Evolutionary conservation across 2,888 invertebrate genomes (phyloP).

Genomic region (Xylophagus ater): DNA sequence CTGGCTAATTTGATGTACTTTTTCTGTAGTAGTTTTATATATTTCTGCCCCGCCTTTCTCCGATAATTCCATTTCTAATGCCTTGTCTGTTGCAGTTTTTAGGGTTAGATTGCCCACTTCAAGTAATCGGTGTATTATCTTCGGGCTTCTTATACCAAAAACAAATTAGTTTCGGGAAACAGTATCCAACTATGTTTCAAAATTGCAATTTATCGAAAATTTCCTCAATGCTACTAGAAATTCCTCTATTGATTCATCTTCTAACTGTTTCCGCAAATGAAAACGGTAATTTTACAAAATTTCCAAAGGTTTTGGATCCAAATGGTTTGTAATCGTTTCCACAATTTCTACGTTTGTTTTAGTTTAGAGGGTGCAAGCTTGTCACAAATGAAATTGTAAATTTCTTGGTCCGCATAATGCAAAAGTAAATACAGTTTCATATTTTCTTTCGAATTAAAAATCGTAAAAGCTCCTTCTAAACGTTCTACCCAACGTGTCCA

Average conservation of each 20-base stretch:
- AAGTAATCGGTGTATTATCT: constrained; percentile 22
- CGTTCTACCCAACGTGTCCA: too few relatives aligned
- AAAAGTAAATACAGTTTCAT: too few relatives aligned
- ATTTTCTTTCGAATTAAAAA: too few relatives aligned
- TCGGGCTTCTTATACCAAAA: constrained; percentile 20
- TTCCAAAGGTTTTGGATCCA: constrained; percentile 20
- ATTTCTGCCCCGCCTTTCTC: constrained; percentile 21
- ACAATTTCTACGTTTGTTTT: constrained; percentile 1
- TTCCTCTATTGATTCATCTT: constrained; percentile 20
- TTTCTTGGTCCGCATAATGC: too few relatives aligned
- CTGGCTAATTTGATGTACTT: too few relatives aligned
- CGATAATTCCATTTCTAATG: constrained; percentile 21
- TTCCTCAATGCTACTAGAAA: constrained; percentile 20
- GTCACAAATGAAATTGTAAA: too few relatives aligned
- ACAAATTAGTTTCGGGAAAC: constrained; percentile 24
- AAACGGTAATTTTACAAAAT: constrained; percentile 23
- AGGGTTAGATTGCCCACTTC: constrained; percentile 20
- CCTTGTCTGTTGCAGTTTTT: constrained; percentile 20
- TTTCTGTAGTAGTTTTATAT: too few relatives aligned
- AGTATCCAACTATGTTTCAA: constrained; percentile 22
- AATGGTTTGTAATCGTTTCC: background rate
- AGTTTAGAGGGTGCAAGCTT: background rate
- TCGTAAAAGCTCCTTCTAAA: too few relatives aligned
- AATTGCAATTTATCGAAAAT: constrained; percentile 20
- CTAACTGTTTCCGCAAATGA: constrained; percentile 20